These are phyloP conservation scores for Caenorhabditis virilis DNA, from an alignment of 2,888 invertebrate species.

Conservation along the genomic window DNA sequence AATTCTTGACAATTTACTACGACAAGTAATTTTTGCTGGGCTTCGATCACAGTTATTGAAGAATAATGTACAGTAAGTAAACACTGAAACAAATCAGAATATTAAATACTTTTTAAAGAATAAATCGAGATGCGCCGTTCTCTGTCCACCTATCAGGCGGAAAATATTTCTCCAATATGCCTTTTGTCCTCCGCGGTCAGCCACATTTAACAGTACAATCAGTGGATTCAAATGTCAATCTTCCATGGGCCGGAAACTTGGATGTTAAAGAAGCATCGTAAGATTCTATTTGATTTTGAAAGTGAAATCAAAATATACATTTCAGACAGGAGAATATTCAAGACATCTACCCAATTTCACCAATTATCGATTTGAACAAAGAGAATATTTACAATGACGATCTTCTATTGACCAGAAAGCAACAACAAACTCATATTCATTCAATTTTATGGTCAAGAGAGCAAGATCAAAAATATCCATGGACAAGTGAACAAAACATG, in stretches of 20 bases:
- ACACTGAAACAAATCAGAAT: neutral
- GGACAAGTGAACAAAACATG: conserved; percentile 67
- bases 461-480: conserved; percentile 67
- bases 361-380: conserved; percentile 59
- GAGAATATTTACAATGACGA: conserved; percentile 64
- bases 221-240: conserved; percentile 12
- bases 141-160: conserved; percentile 43
- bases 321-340: conserved; percentile 48
- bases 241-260: conserved; percentile 43
- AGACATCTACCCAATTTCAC: conserved; percentile 61
- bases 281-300: neutral
- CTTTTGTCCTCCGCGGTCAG: conserved; percentile 62
- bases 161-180: conserved; percentile 37
- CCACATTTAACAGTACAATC: conserved; percentile 62
- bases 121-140: conserved; percentile 52
- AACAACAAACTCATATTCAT: conserved; percentile 40
- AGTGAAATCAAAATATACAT: too few relatives aligned
- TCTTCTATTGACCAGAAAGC: conserved; percentile 39
- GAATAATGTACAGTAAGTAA: conserved; percentile 38
- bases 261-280: conserved; percentile 52
- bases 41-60: conserved; percentile 35
- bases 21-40: conserved; percentile 53
- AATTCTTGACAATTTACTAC: conserved; percentile 60
- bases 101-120: conserved; percentile 16
- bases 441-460: conserved; percentile 60